Evolutionary conservation across 2,888 invertebrate genomes (phyloP).

Genomic region (Ariolimax columbianus): DNA sequence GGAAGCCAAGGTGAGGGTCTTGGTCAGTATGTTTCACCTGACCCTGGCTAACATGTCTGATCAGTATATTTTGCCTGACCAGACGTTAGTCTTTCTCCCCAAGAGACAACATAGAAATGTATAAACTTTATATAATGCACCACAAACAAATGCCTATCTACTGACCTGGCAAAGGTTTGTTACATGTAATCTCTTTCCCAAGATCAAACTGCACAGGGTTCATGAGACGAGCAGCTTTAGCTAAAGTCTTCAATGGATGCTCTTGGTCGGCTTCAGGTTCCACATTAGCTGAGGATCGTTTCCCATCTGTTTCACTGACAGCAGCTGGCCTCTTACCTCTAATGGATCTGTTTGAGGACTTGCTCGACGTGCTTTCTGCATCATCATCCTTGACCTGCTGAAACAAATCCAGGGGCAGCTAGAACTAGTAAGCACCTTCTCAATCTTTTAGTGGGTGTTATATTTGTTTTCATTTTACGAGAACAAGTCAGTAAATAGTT

Average conservation of each 20-base stretch:
- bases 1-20: too few relatives aligned
- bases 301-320: constrained; percentile 21
- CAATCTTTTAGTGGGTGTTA: too few relatives aligned
- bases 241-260: constrained; percentile 87
- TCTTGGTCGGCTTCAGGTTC: constrained; percentile 44
- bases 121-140: too few relatives aligned
- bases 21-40: too few relatives aligned
- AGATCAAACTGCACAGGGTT: constrained; percentile 95
- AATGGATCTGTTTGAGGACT: constrained; percentile 49
- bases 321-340: constrained; percentile 41
- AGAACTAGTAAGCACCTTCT: too few relatives aligned
- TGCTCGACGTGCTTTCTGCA: constrained; percentile 64
- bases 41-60: too few relatives aligned
- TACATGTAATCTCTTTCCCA: constrained; percentile 85
- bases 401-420: not conserved
- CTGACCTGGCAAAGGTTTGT: constrained; percentile 77
- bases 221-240: constrained; percentile 88
- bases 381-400: constrained; percentile 72
- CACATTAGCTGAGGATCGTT: constrained; percentile 13
- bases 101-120: too few relatives aligned
- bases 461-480: too few relatives aligned
- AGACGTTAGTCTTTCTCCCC: too few relatives aligned
- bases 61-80: too few relatives aligned
- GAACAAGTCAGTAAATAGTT: too few relatives aligned
- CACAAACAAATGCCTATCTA: not conserved